phyloP scores from a whole-genome alignment of 2,797 vertebrate species.

The Pangasius krempfi region DNA sequence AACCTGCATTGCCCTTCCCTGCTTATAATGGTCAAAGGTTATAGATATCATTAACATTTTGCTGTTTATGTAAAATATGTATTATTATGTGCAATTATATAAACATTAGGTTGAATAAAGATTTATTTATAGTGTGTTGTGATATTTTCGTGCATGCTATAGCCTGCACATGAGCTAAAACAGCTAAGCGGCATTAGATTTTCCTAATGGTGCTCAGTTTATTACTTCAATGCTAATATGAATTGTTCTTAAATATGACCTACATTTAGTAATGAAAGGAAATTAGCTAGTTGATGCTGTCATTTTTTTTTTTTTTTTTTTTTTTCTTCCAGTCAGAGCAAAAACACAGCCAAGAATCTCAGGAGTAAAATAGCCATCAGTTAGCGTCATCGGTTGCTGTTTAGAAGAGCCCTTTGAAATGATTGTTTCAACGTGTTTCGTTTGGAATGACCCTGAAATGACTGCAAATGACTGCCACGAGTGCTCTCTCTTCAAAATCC shows the following conservation, averaged over 20 bases:
- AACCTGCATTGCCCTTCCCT: background rate
- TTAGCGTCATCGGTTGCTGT: background rate
- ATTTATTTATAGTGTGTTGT: background rate
- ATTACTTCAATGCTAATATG: background rate
- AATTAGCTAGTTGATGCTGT: background rate
- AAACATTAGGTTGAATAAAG: background rate
- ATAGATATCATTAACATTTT: background rate
- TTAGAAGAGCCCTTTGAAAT: slow-evolving; percentile 12
- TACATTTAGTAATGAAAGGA: background rate
- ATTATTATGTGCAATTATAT: background rate
- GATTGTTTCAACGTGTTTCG: background rate
- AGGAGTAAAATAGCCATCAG: slow-evolving; percentile 10
- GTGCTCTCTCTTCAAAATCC: slow-evolving; percentile 18
- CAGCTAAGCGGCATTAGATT: background rate
- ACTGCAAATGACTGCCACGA: background rate
- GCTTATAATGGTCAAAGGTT: background rate
- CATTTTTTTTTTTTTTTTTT: background rate
- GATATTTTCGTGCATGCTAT: background rate
- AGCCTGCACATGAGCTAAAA: background rate
- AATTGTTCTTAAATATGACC: background rate
- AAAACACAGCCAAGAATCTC: slow-evolving; percentile 1
- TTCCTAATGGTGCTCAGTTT: background rate
- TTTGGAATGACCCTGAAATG: slow-evolving; percentile 5
- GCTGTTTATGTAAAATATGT: background rate
- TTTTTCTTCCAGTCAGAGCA: background rate